Base-by-base conservation (phyloP, 2,797 vertebrate species). In the Echeneis naucrates region DNA sequence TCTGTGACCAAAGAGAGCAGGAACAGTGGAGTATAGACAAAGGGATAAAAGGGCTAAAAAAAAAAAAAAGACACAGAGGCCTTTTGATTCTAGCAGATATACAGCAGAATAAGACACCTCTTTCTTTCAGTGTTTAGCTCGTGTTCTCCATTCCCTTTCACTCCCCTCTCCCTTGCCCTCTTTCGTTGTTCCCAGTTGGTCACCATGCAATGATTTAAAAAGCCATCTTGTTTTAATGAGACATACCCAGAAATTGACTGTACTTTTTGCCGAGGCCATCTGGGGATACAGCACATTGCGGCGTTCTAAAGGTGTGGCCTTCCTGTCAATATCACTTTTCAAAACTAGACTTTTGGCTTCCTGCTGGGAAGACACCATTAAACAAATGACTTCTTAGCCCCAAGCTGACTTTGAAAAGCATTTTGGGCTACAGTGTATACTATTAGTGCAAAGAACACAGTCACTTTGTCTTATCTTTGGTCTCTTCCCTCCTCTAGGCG, bases 301-400 rank as follows among this genome's bases (percentile, higher is more conserved):
- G 56, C 63, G 77, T 72, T 85, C 66, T 70, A 54, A 86, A 90
- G 87, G 75, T 81, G 72, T 76, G 72, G 87, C 53, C 78, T 51
- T 75, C 50, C 72, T 81, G 67, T 85, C 76, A 68, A 61, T 76
- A 87, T 87, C 86, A 75, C 77, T 78, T 68, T 85, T 87, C 88
- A 87, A 87, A 93, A 93, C 92, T 91, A 93, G 92, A 81, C 30
- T 47, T 33, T 53, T 69, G 76, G 82, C 80, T 77, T 89, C 91
- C 88, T 92, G 87, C 93, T 92, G 93, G 77, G 91, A 71, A 68
- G 67, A 90, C 89, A 91, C 80, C 87, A 92, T 94, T 94, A 92
- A 91, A 94, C 89, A 92, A 93, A 94, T 93, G 92, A 88, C 92
- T 92, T 93, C 92, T 91, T 86, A 80, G 87, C 88, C 88, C 68